Evolutionary conservation across 92 coral and sea anemone genomes (phyloP).

Genomic region (Zoanthus sansibaricus): DNA sequence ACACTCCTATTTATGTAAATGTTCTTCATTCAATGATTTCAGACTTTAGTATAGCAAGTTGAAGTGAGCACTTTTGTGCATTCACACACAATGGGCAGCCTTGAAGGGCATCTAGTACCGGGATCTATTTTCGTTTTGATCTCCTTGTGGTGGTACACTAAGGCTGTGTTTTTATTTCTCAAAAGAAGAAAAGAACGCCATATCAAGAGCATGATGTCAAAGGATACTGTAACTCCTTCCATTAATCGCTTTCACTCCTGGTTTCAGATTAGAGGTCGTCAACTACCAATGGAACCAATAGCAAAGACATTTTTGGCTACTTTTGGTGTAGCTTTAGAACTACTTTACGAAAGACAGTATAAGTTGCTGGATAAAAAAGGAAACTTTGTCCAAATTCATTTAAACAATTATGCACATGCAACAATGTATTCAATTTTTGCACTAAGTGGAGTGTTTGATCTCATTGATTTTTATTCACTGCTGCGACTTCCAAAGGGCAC

Average conservation of each 20-base stretch:
- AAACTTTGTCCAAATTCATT: conserved; percentile 57
- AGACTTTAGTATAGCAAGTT: not conserved
- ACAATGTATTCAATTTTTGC: conserved; percentile 90
- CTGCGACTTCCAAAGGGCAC: conserved; percentile 68
- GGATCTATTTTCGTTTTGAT: conserved; percentile 69
- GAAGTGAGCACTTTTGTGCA: not conserved
- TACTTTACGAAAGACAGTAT: conserved; percentile 62
- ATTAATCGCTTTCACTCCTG: not conserved
- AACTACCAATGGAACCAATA: conserved; percentile 80
- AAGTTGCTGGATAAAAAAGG: conserved; percentile 64
- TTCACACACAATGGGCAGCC: conserved; percentile 72
- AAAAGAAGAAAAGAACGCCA: not conserved
- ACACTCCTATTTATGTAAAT: not conserved
- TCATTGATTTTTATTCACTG: conserved; percentile 55
- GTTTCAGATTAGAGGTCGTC: conserved; percentile 39
- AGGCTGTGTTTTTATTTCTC: conserved; percentile 42
- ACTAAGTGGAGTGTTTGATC: conserved; percentile 81
- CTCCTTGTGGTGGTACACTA: conserved; percentile 84
- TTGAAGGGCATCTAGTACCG: conserved; percentile 83
- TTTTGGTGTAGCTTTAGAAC: conserved; percentile 69
- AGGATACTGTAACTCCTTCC: not conserved
- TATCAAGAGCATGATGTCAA: not conserved
- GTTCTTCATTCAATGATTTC: too few species aligned
- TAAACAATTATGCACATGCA: conserved; percentile 80
- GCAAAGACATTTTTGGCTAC: conserved; percentile 61